Evolutionary conservation across 2,888 invertebrate species (phyloP), one percentile per base, ranked within the genome.

Genomic region (Brenthis daphne): DNA sequence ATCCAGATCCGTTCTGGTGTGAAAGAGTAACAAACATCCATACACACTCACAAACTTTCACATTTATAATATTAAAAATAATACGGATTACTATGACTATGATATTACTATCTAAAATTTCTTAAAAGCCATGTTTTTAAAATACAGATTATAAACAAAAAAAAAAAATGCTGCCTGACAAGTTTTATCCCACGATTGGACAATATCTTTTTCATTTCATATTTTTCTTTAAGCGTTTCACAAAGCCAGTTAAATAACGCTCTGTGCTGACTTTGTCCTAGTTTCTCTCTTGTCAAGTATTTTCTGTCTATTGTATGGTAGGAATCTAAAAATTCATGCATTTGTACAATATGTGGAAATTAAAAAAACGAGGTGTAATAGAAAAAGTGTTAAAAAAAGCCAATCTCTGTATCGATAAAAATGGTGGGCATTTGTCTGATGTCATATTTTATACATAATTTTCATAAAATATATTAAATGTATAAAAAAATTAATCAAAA

Each of bases 191-290:
- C 16, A 6, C 60, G 48, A 50, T 58, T 16, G 60, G n/a, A 60
- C 50, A 29, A 33, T 43, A 43, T 12, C 13, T 60, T 29, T 58
- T 60, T 29, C 33, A 50, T 50, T 60, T 60, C 50, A 29, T 12
- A 50, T 60, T 60, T 50, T 29, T 60, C 60, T 60, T 60, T 50
- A 29, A 60, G 4, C 29, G 50, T 50, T 60, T 60, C 60, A 60
- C 60, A 60, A 60, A 60, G 60, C 50, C 60, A 60, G 60, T 60
- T 60, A 50, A 43, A 43, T 60, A 50, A 50, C 50, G 50, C 50
- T 60, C 60, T 50, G 60, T 50, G 60, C 24, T 60, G 33, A 60
- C 60, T 60, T 33, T 60, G 50, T 60, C 60, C 60, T 50, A 60
- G 60, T 60, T 60, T 60, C 60, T 50, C 50, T 60, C 29, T 12